Evolutionary conservation across 2,113 vertebrate species (phyloP).

Genomic region (Mustela lutreola): DNA sequence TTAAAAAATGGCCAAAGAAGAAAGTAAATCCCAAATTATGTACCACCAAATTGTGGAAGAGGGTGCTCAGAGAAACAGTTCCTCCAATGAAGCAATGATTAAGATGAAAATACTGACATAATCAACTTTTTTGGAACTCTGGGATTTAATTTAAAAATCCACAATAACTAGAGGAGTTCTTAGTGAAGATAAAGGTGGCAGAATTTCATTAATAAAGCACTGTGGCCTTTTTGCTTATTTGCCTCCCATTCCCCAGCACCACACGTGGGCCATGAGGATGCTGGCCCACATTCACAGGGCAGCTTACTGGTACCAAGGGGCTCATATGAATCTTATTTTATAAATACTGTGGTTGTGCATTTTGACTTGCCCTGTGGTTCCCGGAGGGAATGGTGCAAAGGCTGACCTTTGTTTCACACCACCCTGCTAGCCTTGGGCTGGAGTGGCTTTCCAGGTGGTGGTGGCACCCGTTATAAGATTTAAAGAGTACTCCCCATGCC

Average conservation of each 20-base stretch:
- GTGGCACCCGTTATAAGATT: neutral
- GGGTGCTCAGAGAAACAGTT: neutral
- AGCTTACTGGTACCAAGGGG: neutral
- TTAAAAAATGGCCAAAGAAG: neutral
- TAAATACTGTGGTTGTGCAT: neutral
- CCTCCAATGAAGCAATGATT: neutral
- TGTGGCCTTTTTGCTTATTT: neutral
- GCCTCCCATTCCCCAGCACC: neutral
- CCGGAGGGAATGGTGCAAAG: neutral
- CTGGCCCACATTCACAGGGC: too few relatives aligned
- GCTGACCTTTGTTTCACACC: neutral
- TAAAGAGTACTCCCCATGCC: neutral
- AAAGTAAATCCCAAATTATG: neutral
- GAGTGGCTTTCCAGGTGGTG: neutral
- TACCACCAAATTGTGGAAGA: neutral
- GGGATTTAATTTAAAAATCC: neutral
- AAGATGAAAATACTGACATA: neutral
- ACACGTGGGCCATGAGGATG: neutral
- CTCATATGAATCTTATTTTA: neutral
- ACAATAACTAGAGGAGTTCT: too few relatives aligned
- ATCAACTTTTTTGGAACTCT: neutral
- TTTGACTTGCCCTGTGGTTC: neutral
- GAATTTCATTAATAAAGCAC: neutral
- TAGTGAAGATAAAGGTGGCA: neutral
- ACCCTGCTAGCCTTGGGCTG: neutral